A percentile compares a stretch with the other conserved stretches of the same genome.
phyloP scores from a whole-genome alignment of 2,113 vertebrate genomes.

The human (Homo sapiens) region GRCh38 chr6:156154501-156155000 shows the following conservation, averaged over 20 bases:
- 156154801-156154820: rapidly evolving
- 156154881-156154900: not conserved
- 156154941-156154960: not conserved
- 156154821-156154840: not conserved
- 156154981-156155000: not conserved
- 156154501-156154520: rapidly evolving
- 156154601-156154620: not conserved
- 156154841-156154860: not conserved
- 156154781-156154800: not conserved
- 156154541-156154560: not conserved
- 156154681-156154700: not conserved
- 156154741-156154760: not conserved
- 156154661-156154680: not conserved
- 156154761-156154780: not conserved
- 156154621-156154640: not conserved
- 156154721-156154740: not conserved
- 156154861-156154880: not conserved
- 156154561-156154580: no score
- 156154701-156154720: not conserved
- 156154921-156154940: not conserved
- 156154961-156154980: not conserved
- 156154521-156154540: not conserved
- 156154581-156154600: rapidly evolving
- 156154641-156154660: not conserved
- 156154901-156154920: not conserved